These are phyloP conservation scores for Cheilosia soror DNA, from an alignment of 2,888 invertebrate genomes.

Conservation along the genomic window DNA sequence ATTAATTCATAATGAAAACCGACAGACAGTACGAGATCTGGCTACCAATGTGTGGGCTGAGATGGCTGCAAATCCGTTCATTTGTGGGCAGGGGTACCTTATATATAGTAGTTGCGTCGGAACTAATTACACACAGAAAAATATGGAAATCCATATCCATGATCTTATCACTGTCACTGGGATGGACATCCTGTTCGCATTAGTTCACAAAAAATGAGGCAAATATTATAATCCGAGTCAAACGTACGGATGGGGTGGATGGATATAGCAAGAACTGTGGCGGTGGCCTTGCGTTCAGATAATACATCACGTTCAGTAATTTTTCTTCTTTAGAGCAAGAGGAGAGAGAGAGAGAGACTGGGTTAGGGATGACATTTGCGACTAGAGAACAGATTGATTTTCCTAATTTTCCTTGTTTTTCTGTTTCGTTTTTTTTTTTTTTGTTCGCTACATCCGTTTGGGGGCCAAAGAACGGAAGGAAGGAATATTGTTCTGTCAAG, in stretches of 20 bases:
- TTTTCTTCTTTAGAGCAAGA: slow-evolving; percentile 26
- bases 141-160: slow-evolving; percentile 47
- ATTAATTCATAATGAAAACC: slow-evolving; percentile 68
- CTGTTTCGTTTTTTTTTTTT: neutral
- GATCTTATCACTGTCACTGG: slow-evolving; percentile 5
- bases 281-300: neutral
- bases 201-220: slow-evolving; percentile 15
- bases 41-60: slow-evolving; percentile 4
- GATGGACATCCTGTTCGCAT: slow-evolving; percentile 58
- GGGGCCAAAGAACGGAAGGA: neutral
- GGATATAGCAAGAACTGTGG: too few species aligned
- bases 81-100: slow-evolving; percentile 41
- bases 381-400: slow-evolving; percentile 71
- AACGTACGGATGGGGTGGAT: neutral
- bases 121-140: slow-evolving; percentile 46
- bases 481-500: slow-evolving; percentile 48
- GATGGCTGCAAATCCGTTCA: slow-evolving; percentile 50
- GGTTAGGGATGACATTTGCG: slow-evolving; percentile 41
- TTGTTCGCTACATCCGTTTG: neutral
- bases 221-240: slow-evolving; percentile 19
- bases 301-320: slow-evolving; percentile 59
- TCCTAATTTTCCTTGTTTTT: slow-evolving; percentile 60
- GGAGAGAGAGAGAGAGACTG: neutral
- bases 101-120: neutral
- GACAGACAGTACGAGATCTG: slow-evolving; percentile 23